These are phyloP conservation scores for Papilio dardanus DNA, from an alignment of 1,140 invertebrate genomes.

Conservation along the genomic window DNA sequence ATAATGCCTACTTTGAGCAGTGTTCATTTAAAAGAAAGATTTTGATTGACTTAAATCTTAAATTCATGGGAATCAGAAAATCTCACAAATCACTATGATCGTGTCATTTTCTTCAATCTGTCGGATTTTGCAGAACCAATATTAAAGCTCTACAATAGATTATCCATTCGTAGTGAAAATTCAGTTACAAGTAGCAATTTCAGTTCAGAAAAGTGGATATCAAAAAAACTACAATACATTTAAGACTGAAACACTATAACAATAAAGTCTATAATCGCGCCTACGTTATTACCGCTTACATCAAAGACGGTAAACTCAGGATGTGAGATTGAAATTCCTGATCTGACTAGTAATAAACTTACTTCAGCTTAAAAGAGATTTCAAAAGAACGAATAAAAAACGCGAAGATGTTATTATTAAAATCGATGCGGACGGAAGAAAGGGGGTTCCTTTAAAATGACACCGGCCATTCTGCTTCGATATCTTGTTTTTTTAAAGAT, in stretches of 20 bases:
- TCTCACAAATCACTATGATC: not conserved
- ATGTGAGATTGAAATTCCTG: slow-evolving; percentile 78
- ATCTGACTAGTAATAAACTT: slow-evolving; percentile 80
- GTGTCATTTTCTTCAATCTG: not conserved
- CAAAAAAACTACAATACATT: slow-evolving; percentile 39
- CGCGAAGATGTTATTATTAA: slow-evolving; percentile 75
- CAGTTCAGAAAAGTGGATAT: slow-evolving; percentile 44
- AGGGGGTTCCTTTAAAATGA: slow-evolving; percentile 68
- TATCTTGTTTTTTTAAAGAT: slow-evolving; percentile 60
- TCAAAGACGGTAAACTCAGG: slow-evolving; percentile 73
- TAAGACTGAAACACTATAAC: slow-evolving; percentile 41
- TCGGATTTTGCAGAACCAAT: slow-evolving; percentile 55
- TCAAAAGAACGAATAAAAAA: slow-evolving; percentile 79
- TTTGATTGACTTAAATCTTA: not conserved
- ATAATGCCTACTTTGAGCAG: not conserved
- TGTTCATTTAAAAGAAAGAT: not conserved
- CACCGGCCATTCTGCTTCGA: slow-evolving; percentile 55
- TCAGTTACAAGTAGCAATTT: slow-evolving; percentile 51
- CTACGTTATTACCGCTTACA: slow-evolving; percentile 54
- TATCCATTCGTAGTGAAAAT: slow-evolving; percentile 59
- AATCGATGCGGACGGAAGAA: slow-evolving; percentile 69
- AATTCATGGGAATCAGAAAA: not conserved
- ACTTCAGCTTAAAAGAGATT: slow-evolving; percentile 74
- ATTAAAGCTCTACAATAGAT: slow-evolving; percentile 66
- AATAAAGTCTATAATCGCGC: slow-evolving; percentile 47